These are phyloP conservation scores for Phaedon cochleariae DNA, from an alignment of 2,888 invertebrate genomes.

Conservation along the genomic window DNA sequence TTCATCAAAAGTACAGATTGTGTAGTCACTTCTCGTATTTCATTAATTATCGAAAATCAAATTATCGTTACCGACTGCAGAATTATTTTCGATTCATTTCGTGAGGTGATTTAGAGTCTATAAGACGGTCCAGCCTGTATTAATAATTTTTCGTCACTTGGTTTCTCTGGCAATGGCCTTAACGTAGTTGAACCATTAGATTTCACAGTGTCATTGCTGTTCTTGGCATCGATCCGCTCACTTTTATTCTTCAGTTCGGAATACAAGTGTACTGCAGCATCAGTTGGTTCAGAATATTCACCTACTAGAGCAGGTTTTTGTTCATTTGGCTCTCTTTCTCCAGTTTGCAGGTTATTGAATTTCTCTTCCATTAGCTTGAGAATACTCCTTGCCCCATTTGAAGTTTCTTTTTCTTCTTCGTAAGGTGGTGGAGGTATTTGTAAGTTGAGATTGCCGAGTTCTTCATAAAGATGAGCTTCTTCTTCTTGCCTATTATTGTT, in stretches of 20 bases:
- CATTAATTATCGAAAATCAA: too few species aligned
- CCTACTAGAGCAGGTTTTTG: constrained; percentile 59
- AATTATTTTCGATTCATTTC: too few species aligned
- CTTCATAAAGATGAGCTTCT: constrained; percentile 61
- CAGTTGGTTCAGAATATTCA: constrained; percentile 68
- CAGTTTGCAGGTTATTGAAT: constrained; percentile 55
- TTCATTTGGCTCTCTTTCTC: constrained; percentile 41
- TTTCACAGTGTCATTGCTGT: constrained; percentile 45
- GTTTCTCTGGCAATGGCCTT: constrained; percentile 75
- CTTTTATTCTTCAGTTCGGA: constrained; percentile 65
- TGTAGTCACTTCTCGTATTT: too few species aligned
- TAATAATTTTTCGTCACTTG: constrained; percentile 49
- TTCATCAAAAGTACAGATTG: too few species aligned
- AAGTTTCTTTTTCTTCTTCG: constrained; percentile 60
- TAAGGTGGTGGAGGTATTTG: constrained; percentile 67
- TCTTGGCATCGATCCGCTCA: constrained; percentile 55
- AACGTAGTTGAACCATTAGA: constrained; percentile 68
- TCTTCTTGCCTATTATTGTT: constrained; percentile 63
- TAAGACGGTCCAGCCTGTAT: constrained; percentile 46
- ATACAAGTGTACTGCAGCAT: constrained; percentile 66
- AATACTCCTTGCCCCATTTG: constrained; percentile 66
- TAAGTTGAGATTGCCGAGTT: constrained; percentile 66
- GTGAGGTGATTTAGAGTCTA: constrained; percentile 34
- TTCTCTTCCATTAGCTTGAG: constrained; percentile 70
- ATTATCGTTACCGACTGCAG: too few species aligned